phyloP scores from a whole-genome alignment of 2,888 invertebrate species.

The Hanleya hanleyi region DNA sequence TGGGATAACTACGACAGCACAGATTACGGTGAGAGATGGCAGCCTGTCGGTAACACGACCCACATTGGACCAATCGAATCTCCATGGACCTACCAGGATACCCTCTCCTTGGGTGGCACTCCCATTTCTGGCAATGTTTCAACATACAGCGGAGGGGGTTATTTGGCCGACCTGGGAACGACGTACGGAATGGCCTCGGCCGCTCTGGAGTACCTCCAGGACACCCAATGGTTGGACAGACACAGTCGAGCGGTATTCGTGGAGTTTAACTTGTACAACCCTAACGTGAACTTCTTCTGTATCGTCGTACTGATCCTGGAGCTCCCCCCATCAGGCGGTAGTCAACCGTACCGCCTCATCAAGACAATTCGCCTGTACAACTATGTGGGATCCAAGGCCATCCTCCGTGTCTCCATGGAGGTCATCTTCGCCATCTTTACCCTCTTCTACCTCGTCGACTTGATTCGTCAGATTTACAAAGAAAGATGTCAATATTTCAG shows the following conservation, averaged over 20 bases:
- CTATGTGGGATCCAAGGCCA: conserved; percentile 31
- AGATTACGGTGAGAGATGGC: conserved; percentile 34
- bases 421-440: conserved; percentile 53
- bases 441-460: conserved; percentile 57
- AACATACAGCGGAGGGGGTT: conserved; percentile 55
- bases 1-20: conserved; percentile 30
- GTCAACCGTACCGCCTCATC: neutral
- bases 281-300: conserved; percentile 36
- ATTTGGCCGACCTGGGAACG: conserved; percentile 34
- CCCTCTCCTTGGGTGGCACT: conserved; percentile 57
- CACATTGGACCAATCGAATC: conserved; percentile 1
- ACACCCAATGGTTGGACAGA: conserved; percentile 38
- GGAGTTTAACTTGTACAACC: conserved; percentile 44
- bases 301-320: conserved; percentile 36
- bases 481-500: conserved; percentile 1
- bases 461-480: conserved; percentile 34
- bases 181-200: conserved; percentile 14
- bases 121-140: conserved; percentile 62
- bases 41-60: neutral
- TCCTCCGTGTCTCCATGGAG: conserved; percentile 45
- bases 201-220: conserved; percentile 19
- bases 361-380: conserved; percentile 30
- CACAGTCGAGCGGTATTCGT: conserved; percentile 38
- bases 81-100: conserved; percentile 43
- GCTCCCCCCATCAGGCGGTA: conserved; percentile 17